Percentiles rank a stretch among this genome's conserved stretches.
These are phyloP conservation scores for Oscheius myriophilus DNA, from an alignment of 2,888 invertebrate species.

Conservation along the genomic window DNA sequence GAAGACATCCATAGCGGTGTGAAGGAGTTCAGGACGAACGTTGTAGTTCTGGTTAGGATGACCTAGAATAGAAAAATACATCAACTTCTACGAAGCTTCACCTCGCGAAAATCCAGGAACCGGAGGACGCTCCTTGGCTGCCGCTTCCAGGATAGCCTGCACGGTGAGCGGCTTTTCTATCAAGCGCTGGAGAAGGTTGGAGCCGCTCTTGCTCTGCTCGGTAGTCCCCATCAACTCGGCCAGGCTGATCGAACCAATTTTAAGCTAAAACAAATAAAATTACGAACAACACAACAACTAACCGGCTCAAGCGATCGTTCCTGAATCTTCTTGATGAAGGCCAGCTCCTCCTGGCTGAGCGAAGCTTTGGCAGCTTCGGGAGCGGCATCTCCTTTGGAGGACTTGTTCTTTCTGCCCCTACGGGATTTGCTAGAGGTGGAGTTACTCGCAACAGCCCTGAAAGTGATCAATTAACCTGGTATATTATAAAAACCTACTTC, in stretches of 20 bases:
- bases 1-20: slow-evolving; percentile 5
- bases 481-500: too few species aligned
- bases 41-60: neutral
- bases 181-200: slow-evolving; percentile 16
- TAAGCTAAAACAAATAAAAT: neutral
- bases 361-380: neutral
- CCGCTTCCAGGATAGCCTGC: slow-evolving; percentile 5
- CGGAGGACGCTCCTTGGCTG: slow-evolving; percentile 13
- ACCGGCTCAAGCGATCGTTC: neutral
- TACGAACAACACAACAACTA: neutral
- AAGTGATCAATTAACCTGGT: too few species aligned
- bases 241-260: slow-evolving; percentile 18
- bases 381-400: neutral
- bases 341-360: neutral
- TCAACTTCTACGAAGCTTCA: neutral
- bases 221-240: slow-evolving; percentile 20
- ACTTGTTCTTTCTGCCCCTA: neutral
- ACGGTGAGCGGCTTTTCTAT: neutral
- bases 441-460: too few species aligned
- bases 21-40: slow-evolving; percentile 25
- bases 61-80: neutral
- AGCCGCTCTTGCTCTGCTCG: neutral
- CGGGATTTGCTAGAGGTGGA: too few species aligned
- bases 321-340: neutral
- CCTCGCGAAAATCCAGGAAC: slow-evolving; percentile 27